Conservation (phyloP, 2,797 vertebrate genomes). For the Hyperoplus lanceolatus region DNA sequence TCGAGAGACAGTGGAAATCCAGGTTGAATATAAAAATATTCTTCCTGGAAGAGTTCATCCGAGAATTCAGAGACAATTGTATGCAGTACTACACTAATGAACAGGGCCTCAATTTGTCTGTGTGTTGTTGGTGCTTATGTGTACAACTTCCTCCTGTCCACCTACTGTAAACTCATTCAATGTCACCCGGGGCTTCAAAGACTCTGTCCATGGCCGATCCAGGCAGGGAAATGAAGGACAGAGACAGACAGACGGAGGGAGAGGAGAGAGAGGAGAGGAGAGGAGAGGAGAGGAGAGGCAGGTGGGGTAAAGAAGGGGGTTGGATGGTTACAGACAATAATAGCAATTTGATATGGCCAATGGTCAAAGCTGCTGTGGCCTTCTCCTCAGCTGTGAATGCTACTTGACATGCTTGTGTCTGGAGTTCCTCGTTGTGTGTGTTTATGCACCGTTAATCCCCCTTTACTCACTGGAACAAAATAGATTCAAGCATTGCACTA, state of each 20-base stretch:
- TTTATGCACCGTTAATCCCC: slow-evolving; percentile 29
- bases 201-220: slow-evolving; percentile 31
- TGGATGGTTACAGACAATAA: slow-evolving; percentile 57
- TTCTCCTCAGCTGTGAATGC: slow-evolving; percentile 64
- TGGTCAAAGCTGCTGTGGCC: slow-evolving; percentile 53
- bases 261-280: neutral
- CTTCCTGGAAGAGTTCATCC: slow-evolving; percentile 44
- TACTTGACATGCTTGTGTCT: slow-evolving; percentile 48
- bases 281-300: slow-evolving; percentile 33
- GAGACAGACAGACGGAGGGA: slow-evolving; percentile 32
- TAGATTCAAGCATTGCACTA: no score
- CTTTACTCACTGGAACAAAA: slow-evolving; percentile 8
- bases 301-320: slow-evolving; percentile 13
- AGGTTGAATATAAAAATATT: slow-evolving; percentile 41
- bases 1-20: slow-evolving; percentile 19
- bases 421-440: slow-evolving; percentile 25
- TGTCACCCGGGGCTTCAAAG: slow-evolving; percentile 35
- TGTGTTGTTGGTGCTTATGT: slow-evolving; percentile 25
- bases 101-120: slow-evolving; percentile 8
- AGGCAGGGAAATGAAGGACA: slow-evolving; percentile 33
- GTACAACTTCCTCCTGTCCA: slow-evolving; percentile 19
- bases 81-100: neutral
- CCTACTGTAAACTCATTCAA: neutral
- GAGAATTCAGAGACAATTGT: neutral
- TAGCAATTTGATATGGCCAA: slow-evolving; percentile 58